Conservation (phyloP, 1,140 invertebrate genomes). For the Pomacea maculata region DNA sequence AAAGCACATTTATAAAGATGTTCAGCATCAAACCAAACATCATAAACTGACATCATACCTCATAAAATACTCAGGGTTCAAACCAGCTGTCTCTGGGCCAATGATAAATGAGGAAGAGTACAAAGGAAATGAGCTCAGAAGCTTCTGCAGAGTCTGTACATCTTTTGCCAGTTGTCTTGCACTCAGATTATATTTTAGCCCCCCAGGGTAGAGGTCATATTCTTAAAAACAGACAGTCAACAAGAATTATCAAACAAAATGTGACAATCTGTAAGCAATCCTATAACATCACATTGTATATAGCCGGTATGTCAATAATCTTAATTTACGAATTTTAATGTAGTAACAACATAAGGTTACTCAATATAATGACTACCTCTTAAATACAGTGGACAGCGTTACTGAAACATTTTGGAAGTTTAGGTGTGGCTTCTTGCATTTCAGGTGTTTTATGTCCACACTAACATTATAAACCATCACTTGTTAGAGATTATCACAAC, state of each 20-base stretch:
- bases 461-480: no score
- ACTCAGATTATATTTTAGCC: constrained; percentile 14
- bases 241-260: not conserved
- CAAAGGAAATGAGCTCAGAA: constrained; percentile 24
- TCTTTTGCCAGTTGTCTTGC: constrained; percentile 29
- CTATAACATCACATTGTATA: not conserved
- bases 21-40: not conserved
- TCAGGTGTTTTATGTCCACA: no score
- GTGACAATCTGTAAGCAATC: not conserved
- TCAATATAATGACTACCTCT: no score
- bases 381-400: no score
- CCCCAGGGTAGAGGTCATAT: constrained; percentile 25
- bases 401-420: no score
- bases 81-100: constrained; percentile 2
- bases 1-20: no score
- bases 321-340: no score
- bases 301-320: not conserved
- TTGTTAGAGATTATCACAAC: no score
- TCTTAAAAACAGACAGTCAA: constrained; percentile 21
- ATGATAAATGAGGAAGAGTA: constrained; percentile 21
- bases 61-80: not conserved
- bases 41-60: not conserved
- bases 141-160: constrained; percentile 16
- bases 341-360: no score
- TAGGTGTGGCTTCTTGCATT: no score